These are phyloP conservation scores for Chloromyia formosa DNA, from an alignment of 2,888 invertebrate species.

Conservation along the genomic window DNA sequence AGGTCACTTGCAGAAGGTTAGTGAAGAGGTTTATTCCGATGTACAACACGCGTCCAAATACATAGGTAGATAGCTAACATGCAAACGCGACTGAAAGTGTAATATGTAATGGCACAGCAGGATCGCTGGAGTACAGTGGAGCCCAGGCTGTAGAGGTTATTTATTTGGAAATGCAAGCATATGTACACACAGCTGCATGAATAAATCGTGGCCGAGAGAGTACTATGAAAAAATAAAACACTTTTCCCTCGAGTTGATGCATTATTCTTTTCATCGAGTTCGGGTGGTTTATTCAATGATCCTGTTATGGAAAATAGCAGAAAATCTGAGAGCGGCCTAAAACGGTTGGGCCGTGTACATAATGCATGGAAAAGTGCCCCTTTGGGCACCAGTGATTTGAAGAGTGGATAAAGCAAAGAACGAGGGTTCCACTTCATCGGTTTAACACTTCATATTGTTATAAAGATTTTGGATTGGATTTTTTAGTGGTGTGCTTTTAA, in stretches of 20 bases:
- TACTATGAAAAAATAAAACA: not conserved
- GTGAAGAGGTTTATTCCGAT: not conserved
- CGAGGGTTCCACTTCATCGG: too few species aligned
- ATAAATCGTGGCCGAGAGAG: slow-evolving; percentile 9
- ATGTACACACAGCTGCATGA: not conserved
- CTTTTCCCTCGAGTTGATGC: not conserved
- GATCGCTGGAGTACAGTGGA: too few species aligned
- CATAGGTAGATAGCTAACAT: too few species aligned
- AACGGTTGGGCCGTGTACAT: too few species aligned
- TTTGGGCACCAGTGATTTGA: too few species aligned
- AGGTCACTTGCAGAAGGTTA: not conserved
- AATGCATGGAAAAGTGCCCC: too few species aligned
- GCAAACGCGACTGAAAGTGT: too few species aligned
- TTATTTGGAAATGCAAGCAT: not conserved
- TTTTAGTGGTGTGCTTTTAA: not conserved
- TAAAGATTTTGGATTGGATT: not conserved
- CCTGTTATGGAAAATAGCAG: not conserved
- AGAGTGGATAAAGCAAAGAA: too few species aligned
- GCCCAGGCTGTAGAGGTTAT: not conserved
- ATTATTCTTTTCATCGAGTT: slow-evolving; percentile 4
- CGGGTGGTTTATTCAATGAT: slow-evolving; percentile 6
- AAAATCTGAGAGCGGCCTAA: too few species aligned
- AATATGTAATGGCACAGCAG: too few species aligned
- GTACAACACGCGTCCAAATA: not conserved
- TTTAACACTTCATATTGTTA: too few species aligned